These are phyloP conservation scores for Drosophila ohnishii DNA, from an alignment of 1,140 invertebrate species.

Conservation along the genomic window DNA sequence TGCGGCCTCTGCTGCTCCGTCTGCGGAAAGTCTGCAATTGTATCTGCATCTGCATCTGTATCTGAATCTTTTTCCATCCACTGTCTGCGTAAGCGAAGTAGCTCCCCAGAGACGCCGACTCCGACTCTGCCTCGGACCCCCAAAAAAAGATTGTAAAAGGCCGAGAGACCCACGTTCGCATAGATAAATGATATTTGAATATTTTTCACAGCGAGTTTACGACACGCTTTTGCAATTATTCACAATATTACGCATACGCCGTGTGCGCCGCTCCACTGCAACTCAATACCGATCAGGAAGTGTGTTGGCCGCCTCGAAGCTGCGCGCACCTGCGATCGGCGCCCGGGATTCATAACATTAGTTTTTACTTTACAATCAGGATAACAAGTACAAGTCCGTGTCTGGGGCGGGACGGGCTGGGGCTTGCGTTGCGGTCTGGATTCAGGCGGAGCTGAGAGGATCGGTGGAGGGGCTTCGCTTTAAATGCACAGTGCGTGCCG, in stretches of 20 bases:
- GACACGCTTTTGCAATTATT: conserved; percentile 76
- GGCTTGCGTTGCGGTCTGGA: not conserved
- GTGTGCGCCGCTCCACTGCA: conserved; percentile 30
- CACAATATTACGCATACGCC: conserved; percentile 75
- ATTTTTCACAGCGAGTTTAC: conserved; percentile 53
- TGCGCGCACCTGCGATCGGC: conserved; percentile 61
- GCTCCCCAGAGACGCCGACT: conserved; percentile 11
- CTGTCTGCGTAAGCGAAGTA: conserved; percentile 60
- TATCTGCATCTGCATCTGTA: conserved; percentile 17
- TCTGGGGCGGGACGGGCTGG: conserved; percentile 33
- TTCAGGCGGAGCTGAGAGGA: conserved; percentile 9
- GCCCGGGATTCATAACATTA: conserved; percentile 52
- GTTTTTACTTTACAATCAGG: conserved; percentile 67
- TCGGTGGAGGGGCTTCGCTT: not conserved
- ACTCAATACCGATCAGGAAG: conserved; percentile 65
- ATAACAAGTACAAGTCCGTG: conserved; percentile 65
- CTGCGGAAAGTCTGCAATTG: conserved; percentile 41
- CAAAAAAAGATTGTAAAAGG: conserved; percentile 33
- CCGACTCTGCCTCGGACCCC: conserved; percentile 1
- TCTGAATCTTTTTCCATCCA: conserved; percentile 15
- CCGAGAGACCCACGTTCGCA: conserved; percentile 23
- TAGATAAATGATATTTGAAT: conserved; percentile 64
- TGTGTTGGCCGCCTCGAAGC: conserved; percentile 35
- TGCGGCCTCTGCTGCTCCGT: conserved; percentile 33
- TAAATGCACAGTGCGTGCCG: conserved; percentile 56